Base-by-base conservation (phyloP, 2,888 invertebrate species). In the Papilio protenor region DNA sequence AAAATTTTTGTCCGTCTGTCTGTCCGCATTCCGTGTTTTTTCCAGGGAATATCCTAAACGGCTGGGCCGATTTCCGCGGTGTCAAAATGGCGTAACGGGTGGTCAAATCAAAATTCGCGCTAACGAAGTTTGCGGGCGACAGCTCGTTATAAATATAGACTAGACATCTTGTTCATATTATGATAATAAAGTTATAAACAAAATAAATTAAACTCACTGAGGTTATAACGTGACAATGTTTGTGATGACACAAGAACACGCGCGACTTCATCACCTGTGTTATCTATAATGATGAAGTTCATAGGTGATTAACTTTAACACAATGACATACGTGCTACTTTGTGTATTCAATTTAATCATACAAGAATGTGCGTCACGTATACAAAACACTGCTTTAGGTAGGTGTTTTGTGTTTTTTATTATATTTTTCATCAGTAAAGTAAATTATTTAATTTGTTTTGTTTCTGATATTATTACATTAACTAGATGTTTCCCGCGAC, bases 311-410 rank as follows among this genome's bases (percentile, higher is more conserved):
- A 66, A n/a, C 3, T n/a, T 12, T 12, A 45, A 45, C 33, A 69
- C 66, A 69, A 69, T 69, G 45, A 45, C 8, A 45, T 69, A 69
- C 66, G 66, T 69, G 66, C 45, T 21, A 69, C 12, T 69, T 69
- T 18, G 66, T 33, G n/a, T 12, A 66, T n/a, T 66, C 21, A 12
- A 18, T 64, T 10, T 64, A 12, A 40, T 64, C 10, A 21, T 12
- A 45, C 12, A 45, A 0, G 11, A 45, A 45, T 69, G n/a, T 45
- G 45, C 66, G 45, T 69, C 45, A 69, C 66, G 21, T 40, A 40
- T 33, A 2, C 5, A 21, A 33, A 6, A n/a, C n/a, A 66, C 14
- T 14, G 55, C 2, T n/a, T 5, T n/a, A 18, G 40, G 18, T 40
- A 66, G 66, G 16, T 66, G 45, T 66, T 66, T 40, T 45, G 11